These are phyloP conservation scores for Drosophila pullipes DNA, from an alignment of 2,888 invertebrate species.

Conservation along the genomic window DNA sequence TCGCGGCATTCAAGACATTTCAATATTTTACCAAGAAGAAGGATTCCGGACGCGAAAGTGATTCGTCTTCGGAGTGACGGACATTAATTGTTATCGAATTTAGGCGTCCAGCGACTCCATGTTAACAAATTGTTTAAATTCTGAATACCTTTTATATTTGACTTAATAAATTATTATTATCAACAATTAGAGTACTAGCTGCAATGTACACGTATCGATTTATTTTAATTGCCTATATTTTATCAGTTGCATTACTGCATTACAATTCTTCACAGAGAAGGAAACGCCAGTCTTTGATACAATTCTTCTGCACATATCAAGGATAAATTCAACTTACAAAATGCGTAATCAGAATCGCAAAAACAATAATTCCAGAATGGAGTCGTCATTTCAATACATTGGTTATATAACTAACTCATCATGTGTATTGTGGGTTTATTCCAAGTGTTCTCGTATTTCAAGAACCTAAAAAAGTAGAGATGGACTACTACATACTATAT, in stretches of 20 bases:
- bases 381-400: not conserved
- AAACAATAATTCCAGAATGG: not conserved
- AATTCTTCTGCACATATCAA: not conserved
- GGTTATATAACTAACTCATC: not conserved
- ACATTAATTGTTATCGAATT: slow-evolving; percentile 1
- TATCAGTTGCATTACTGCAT: not conserved
- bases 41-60: slow-evolving; percentile 22
- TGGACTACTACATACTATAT: no score
- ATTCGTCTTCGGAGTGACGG: slow-evolving; percentile 49
- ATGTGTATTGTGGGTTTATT: not conserved
- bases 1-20: slow-evolving; percentile 66
- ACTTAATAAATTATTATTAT: not conserved
- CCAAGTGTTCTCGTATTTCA: not conserved
- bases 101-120: not conserved
- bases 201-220: not conserved
- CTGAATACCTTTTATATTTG: not conserved
- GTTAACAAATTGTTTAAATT: slow-evolving; percentile 3
- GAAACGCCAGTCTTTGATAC: not conserved
- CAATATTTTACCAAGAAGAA: slow-evolving; percentile 66
- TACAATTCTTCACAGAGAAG: not conserved
- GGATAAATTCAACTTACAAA: not conserved
- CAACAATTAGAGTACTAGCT: not conserved
- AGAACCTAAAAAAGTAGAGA: not conserved
- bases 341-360: no score
- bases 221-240: not conserved